Evolutionary conservation across 1,140 invertebrate genomes (phyloP), one percentile per base, ranked within the genome.

Genomic region (Ceratosolen solmsi): DNA sequence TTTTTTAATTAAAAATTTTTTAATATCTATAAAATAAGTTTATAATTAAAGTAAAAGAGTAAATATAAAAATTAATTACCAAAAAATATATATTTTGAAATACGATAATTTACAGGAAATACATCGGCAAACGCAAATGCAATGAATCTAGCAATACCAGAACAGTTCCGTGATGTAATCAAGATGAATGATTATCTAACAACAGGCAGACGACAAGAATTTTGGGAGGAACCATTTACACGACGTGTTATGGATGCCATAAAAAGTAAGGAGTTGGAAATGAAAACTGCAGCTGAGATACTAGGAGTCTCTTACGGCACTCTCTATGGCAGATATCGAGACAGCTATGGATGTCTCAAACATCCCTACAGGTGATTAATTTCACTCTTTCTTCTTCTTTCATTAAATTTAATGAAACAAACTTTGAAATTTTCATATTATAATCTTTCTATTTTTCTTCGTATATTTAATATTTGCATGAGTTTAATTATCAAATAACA

Each of bases 251-350:
- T 98, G 95, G 96, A 97, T 88, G 95, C 96, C 22, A 97, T 97
- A 33, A 95, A 96, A 85, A 96, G 96, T 84, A 97, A 97, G 91
- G 96, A 97, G 92, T 89, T 98, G 85, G 96, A 98, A 91, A 98
- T 98, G 96, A 98, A 98, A 91, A 95, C 96, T 82, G 96, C 96
- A n/a, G 96, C 96, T 9, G 95, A 97, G 89, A 93, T 97, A 63
- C 92, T 97, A 71, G 96, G 96, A 25, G 96, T 97, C 2, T 97
- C 96, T 17, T 97, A 97, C 90, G 96, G 96, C 17, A 97, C 96
- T 4, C 93, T 97, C 2, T 97, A 97, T 87, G 96, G 96, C 30
- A 92, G 96, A 86, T 97, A 97, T 90, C 91, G 96, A 13, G 96
- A 97, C 90, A 96, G 96, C 51, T 97, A 96, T 88, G 96, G 96